Percentiles rank a stretch among this genome's conserved stretches.
phyloP scores from a whole-genome alignment of 2,888 invertebrate genomes.

The Allophyes oxyacanthae region DNA sequence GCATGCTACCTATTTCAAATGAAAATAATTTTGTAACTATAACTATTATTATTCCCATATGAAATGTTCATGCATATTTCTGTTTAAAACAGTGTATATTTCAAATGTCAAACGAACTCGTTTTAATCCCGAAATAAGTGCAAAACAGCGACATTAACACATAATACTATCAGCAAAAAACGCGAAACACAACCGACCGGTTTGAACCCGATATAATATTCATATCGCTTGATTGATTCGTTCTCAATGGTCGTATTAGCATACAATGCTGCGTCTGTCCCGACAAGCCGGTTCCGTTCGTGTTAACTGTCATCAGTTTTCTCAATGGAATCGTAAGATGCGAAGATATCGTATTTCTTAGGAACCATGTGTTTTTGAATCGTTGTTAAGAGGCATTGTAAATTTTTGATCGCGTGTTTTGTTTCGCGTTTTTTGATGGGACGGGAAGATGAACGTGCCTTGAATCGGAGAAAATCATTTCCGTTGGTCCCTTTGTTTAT shows the following conservation, averaged over 20 bases:
- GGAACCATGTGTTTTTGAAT: conserved; percentile 14
- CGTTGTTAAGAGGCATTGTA: conserved; percentile 8
- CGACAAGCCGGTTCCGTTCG: conserved; percentile 43
- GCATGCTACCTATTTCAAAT: too few species aligned
- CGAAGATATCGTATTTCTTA: conserved; percentile 39
- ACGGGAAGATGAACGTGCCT: too few species aligned
- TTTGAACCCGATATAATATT: conserved; percentile 43
- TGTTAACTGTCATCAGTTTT: conserved; percentile 46
- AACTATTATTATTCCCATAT: too few species aligned
- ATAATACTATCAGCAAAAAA: conserved; percentile 37
- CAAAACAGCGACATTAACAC: background rate
- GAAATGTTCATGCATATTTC: conserved; percentile 4
- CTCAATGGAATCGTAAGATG: conserved; percentile 49
- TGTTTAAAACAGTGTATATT: conserved; percentile 1
- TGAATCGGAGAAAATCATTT: too few species aligned
- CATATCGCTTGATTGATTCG: conserved; percentile 58
- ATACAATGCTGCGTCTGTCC: conserved; percentile 56
- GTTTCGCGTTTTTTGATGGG: background rate
- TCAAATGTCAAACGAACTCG: background rate
- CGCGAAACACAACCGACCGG: conserved; percentile 4
- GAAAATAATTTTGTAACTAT: too few species aligned
- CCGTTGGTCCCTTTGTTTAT: too few species aligned
- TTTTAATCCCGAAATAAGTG: background rate
- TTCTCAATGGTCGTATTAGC: conserved; percentile 58
- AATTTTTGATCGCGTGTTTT: conserved; percentile 3